These are phyloP conservation scores for Drosophila anomalata DNA, from an alignment of 2,888 invertebrate species.

Conservation along the genomic window DNA sequence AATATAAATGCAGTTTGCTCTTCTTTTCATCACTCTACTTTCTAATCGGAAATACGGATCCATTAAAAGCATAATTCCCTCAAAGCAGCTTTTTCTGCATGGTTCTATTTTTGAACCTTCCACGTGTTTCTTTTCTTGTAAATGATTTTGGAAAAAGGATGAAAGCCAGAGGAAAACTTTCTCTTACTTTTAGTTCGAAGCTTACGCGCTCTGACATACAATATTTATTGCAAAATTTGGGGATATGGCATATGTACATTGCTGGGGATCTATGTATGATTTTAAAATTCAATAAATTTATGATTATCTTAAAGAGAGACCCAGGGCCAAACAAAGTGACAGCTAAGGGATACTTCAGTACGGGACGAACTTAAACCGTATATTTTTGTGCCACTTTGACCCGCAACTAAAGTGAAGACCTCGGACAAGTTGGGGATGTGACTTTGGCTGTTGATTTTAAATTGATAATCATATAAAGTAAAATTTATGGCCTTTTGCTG, in stretches of 20 bases:
- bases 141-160: background rate
- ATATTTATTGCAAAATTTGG: constrained; percentile 54
- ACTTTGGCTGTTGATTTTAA: constrained; percentile 58
- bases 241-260: constrained; percentile 27
- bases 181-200: constrained; percentile 2
- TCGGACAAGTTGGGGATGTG: constrained; percentile 4
- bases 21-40: background rate
- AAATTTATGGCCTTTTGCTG: constrained; percentile 63
- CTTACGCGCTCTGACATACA: constrained; percentile 25
- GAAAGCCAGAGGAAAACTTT: constrained; percentile 9
- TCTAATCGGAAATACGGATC: background rate
- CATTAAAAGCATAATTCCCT: constrained; percentile 21
- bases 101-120: background rate
- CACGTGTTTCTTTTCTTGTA: background rate
- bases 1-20: constrained; percentile 4
- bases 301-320: constrained; percentile 67
- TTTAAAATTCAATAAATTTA: constrained; percentile 82
- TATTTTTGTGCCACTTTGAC: constrained; percentile 1
- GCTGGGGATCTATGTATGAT: constrained; percentile 32
- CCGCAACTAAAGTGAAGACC: background rate
- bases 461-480: constrained; percentile 76
- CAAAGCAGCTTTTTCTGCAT: background rate
- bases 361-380: constrained; percentile 6
- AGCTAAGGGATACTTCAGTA: constrained; percentile 28
- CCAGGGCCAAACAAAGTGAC: constrained; percentile 38